Evolutionary conservation across 2,797 vertebrate species (phyloP).

Genomic region (Coracias cyanogaster): DNA sequence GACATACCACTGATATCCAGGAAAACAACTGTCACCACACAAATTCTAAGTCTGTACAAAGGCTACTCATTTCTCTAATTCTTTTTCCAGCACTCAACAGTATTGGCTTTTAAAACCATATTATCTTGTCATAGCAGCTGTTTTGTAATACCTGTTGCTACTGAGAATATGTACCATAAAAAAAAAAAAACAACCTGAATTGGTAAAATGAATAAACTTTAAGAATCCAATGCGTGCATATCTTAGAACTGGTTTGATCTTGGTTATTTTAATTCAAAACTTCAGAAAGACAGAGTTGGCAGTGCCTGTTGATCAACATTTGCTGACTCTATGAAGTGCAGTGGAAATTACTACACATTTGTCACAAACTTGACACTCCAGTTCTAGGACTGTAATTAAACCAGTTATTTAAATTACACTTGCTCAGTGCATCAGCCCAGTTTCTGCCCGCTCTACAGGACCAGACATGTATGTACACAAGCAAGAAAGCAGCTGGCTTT

Average conservation of each 20-base stretch:
- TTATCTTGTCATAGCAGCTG: not conserved
- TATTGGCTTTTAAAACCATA: not conserved
- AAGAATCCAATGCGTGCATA: not conserved
- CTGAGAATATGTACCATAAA: not conserved
- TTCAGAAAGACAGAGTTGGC: conserved; percentile 4
- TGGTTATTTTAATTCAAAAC: conserved; percentile 26
- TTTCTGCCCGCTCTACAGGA: conserved; percentile 43
- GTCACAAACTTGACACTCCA: conserved; percentile 53
- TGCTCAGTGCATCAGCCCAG: conserved; percentile 14
- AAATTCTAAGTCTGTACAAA: not conserved
- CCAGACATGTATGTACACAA: not conserved
- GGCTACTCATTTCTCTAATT: not conserved
- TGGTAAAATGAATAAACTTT: not conserved
- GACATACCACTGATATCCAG: not conserved
- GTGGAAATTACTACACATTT: conserved; percentile 2
- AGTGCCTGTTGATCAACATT: conserved; percentile 49
- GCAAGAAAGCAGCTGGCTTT: not conserved
- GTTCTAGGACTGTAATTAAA: conserved; percentile 45
- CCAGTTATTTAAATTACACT: conserved; percentile 33
- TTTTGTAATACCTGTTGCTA: not conserved
- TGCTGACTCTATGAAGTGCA: conserved; percentile 15
- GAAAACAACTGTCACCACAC: not conserved
- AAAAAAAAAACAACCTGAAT: not conserved
- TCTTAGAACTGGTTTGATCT: not conserved
- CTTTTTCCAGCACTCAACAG: not conserved